Base-by-base conservation (phyloP, 2,797 vertebrate species). In the Phylloscopus collybita region DNA sequence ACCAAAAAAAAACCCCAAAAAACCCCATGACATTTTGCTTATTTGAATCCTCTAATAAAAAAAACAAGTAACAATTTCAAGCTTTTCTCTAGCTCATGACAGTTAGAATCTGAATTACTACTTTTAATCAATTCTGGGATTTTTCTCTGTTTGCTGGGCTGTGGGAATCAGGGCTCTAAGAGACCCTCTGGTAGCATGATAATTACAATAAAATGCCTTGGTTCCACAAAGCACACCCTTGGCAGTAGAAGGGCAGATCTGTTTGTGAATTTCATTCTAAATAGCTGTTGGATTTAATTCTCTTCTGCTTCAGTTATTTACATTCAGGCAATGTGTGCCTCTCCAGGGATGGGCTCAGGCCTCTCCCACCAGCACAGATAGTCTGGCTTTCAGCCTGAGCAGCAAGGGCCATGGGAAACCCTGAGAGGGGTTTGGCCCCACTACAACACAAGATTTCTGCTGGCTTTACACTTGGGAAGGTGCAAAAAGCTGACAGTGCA, bases 101-200 rank as follows among this genome's bases (percentile, higher is more conserved):
- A 88, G 44, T 26, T 79, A 40, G 85, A 83, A 84, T 70, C 34
- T 82, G 84, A 97, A 84, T 93, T 75, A 92, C 19, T 62, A 59
- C 65, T 87, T 91, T 69, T 59, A 80, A 60, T 72, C 44, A 62
- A 1, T 73, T 74, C 54, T 88, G 32, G 20, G 36, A 59, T 81
- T 90, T 53, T 75, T 49, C 44, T 67, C 21, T 34, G 16, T 38
- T 78, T 53, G 12, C 40, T 45, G 51, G 36, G 12, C 56, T 92
- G 54, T 91, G 75, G 61, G 67, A 80, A 19, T 51, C 29, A 23
- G 76, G 80, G 70, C 45, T 66, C 23, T 56, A 19, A 71, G 75
- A 78, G 89, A 71, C 82, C 60, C 88, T 78, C 72, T 44, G 40
- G 88, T 72, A 75, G 47, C 30, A 26, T 36, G 40, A 49, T 18